A percentile compares a stretch with the other conserved stretches of the same genome.
Evolutionary conservation across 2,113 vertebrate species (phyloP).

Genomic region (Thermophis baileyi): DNA sequence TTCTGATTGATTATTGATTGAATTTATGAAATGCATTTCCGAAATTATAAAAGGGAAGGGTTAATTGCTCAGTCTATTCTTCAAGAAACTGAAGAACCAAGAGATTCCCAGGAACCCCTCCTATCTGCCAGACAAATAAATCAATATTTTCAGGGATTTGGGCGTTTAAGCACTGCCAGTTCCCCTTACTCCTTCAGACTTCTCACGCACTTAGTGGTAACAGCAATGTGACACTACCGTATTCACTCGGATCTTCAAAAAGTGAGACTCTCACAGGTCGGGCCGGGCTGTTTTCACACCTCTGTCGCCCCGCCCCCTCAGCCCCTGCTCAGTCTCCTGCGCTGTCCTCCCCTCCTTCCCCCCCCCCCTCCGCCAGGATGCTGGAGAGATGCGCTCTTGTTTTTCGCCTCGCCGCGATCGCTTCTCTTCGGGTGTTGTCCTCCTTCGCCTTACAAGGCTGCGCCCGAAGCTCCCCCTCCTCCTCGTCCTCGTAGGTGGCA

Average conservation of each 20-base stretch:
- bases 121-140: not conserved
- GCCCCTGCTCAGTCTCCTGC: not conserved
- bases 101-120: not conserved
- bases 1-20: not conserved
- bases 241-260: not conserved
- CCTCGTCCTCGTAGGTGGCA: not conserved
- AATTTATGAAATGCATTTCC: not conserved
- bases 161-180: not conserved
- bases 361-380: not conserved
- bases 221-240: not conserved
- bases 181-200: not conserved
- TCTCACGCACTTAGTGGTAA: not conserved
- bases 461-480: not conserved
- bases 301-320: not conserved
- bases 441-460: constrained; percentile 12
- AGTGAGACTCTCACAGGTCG: not conserved
- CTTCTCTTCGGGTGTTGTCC: not conserved
- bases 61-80: not conserved
- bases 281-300: not conserved
- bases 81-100: not conserved
- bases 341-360: not conserved
- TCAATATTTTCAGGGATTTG: not conserved
- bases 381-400: not conserved
- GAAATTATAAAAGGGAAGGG: not conserved
- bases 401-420: not conserved